Evolutionary conservation across 2,888 invertebrate species (phyloP), one percentile per base, ranked within the genome.

Genomic region (Drymonia ruficornis): DNA sequence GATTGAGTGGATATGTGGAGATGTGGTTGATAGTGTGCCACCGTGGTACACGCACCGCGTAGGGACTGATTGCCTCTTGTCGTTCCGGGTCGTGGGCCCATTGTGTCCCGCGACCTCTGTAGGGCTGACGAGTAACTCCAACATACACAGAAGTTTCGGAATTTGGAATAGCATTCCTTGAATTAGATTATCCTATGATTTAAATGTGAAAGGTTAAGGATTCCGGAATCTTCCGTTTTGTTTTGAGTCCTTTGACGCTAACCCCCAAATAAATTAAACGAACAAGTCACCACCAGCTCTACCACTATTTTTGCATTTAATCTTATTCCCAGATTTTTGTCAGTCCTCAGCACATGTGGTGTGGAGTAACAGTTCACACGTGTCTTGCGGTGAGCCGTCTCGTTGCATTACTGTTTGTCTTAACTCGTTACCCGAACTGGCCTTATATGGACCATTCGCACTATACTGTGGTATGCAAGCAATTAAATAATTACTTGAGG

Each of bases 21-120:
- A 44, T 40, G 16, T n/a, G 38, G 29, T 28, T 2, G 42, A 9
- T 13, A 48, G 38, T 42, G 34, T 40, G 28, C 48, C 36, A 48
- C n/a, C 8, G 28, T 48, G 15, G 31, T 29, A 49, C 43, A 36
- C 28, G 28, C 45, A 6, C 28, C 36, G 46, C 50, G 49, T 18
- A 29, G 28, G 43, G 23, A 50, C 65, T 68, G 70, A 71, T 76
- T 70, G 68, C 64, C 65, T 56, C 58, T 63, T 70, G 62, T 60
- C 53, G 63, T 68, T 61, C 65, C 63, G 69, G 65, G 65, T 69
- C 61, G 64, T 51, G 55, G 55, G 50, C 53, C 49, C 52, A 50
- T 50, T 55, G 50, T 50, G 55, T 28, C 36, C 23, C 46, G 45
- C 50, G 56, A 56, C 56, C 56, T 52, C 47, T 31, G 43, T 15